These are phyloP conservation scores for Ellobium chinense DNA, from an alignment of 2,888 invertebrate species.

Conservation along the genomic window DNA sequence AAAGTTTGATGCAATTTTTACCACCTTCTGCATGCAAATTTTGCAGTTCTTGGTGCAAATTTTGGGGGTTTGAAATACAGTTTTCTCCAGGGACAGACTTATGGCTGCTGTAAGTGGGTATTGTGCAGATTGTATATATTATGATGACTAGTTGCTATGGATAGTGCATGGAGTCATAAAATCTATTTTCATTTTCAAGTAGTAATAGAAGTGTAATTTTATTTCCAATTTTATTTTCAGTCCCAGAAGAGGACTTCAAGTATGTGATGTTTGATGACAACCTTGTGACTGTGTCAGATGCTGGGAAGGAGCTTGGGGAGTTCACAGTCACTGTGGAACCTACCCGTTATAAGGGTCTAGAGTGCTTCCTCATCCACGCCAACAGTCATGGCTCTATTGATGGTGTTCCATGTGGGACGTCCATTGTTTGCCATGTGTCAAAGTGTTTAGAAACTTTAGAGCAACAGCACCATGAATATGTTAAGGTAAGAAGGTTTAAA, in stretches of 20 bases:
- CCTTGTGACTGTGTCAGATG: slow-evolving; percentile 76
- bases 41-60: no score
- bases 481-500: no score
- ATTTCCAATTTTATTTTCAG: slow-evolving; percentile 45
- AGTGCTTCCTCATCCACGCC: slow-evolving; percentile 77
- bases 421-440: slow-evolving; percentile 76
- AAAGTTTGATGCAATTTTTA: no score
- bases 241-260: slow-evolving; percentile 74
- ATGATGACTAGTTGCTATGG: no score
- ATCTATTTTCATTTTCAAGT: no score
- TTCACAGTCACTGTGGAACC: slow-evolving; percentile 74
- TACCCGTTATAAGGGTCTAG: slow-evolving; percentile 67
- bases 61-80: no score
- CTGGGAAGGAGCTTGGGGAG: slow-evolving; percentile 77
- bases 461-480: slow-evolving; percentile 79
- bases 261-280: slow-evolving; percentile 76
- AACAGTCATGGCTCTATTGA: slow-evolving; percentile 78
- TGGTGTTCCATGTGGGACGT: slow-evolving; percentile 78
- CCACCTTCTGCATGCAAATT: no score
- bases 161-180: no score
- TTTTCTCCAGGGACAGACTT: no score
- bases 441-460: slow-evolving; percentile 76
- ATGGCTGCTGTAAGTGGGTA: no score
- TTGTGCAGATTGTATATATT: no score
- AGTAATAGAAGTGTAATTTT: no score